Percentiles rank a stretch among this genome's conserved stretches.
Conservation (phyloP, 53 echinoderm and acorn worm genomes). For the Henricia sp. region DNA sequence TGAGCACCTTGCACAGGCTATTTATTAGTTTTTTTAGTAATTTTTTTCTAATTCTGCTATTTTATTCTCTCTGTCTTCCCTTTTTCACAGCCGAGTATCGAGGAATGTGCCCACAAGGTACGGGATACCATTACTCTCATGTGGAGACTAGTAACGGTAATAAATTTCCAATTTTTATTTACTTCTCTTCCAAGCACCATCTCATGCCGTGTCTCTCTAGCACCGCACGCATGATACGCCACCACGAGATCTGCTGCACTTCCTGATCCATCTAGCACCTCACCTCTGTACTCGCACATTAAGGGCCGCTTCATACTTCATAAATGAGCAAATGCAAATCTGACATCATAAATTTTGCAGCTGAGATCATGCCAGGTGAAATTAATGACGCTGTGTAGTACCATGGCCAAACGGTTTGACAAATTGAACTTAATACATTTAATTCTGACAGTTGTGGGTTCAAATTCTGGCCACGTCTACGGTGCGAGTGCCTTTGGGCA, state of each 20-base stretch:
- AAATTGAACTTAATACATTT: too few relatives aligned
- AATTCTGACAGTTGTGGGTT: too few relatives aligned
- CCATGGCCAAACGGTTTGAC: too few relatives aligned
- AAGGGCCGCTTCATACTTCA: too few relatives aligned
- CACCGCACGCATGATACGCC: conserved; percentile 54
- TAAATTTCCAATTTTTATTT: conserved; percentile 59
- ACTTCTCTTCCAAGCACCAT: conserved; percentile 38
- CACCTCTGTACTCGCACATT: conserved; percentile 27
- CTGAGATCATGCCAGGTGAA: too few relatives aligned
- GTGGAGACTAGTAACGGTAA: conserved; percentile 66
- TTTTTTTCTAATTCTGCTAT: neutral
- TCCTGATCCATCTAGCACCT: conserved; percentile 23
- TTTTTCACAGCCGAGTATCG: conserved; percentile 83
- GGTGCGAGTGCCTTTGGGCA: too few relatives aligned
- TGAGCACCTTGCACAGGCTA: neutral
- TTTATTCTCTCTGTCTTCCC: neutral
- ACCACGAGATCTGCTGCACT: conserved; percentile 5
- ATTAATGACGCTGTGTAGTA: too few relatives aligned
- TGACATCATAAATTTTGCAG: too few relatives aligned
- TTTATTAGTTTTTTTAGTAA: neutral
- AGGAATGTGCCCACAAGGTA: conserved; percentile 96
- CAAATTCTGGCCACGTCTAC: too few relatives aligned
- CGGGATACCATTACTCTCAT: conserved; percentile 89
- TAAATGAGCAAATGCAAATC: too few relatives aligned
- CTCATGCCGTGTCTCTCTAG: conserved; percentile 48